A percentile compares a stretch with the other conserved stretches of the same genome.
phyloP scores from a whole-genome alignment of 2,888 invertebrate species.

The Thalpophila matura region DNA sequence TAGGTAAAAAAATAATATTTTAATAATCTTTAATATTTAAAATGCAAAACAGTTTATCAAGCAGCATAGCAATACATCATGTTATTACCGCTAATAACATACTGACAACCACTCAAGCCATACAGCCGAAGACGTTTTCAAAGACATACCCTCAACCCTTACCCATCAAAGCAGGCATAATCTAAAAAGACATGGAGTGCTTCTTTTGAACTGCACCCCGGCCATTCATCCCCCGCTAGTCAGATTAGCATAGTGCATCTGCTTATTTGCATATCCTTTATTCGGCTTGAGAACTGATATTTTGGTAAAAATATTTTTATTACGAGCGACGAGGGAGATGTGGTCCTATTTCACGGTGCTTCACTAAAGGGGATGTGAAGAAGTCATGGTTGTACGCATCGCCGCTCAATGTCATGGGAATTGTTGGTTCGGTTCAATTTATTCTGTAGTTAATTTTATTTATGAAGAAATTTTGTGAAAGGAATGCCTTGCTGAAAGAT shows the following conservation, averaged over 20 bases:
- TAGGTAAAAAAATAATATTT: no score
- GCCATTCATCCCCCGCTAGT: slow-evolving; percentile 62
- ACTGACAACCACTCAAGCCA: slow-evolving; percentile 20
- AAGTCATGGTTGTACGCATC: slow-evolving; percentile 24
- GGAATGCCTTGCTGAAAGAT: not conserved
- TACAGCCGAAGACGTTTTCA: slow-evolving; percentile 34
- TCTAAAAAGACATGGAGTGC: slow-evolving; percentile 52
- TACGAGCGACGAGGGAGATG: slow-evolving; percentile 46
- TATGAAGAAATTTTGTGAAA: not conserved
- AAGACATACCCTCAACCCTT: slow-evolving; percentile 26
- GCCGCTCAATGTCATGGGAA: slow-evolving; percentile 28
- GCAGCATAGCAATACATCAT: not conserved
- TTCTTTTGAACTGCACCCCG: slow-evolving; percentile 62
- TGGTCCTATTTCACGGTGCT: slow-evolving; percentile 51
- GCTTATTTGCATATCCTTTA: slow-evolving; percentile 64
- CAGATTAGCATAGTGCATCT: slow-evolving; percentile 67
- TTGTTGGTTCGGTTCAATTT: slow-evolving; percentile 36
- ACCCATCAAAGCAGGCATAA: slow-evolving; percentile 40
- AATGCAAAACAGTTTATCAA: not conserved
- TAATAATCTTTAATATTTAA: not conserved
- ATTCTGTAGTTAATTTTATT: slow-evolving; percentile 13
- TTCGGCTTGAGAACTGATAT: slow-evolving; percentile 59
- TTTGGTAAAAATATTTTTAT: slow-evolving; percentile 57
- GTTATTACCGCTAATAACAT: not conserved
- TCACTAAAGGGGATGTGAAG: slow-evolving; percentile 36